Percentiles rank a stretch among this genome's conserved stretches.
phyloP scores from a whole-genome alignment of 2,113 vertebrate species.

The Hystrix brachyura region DNA sequence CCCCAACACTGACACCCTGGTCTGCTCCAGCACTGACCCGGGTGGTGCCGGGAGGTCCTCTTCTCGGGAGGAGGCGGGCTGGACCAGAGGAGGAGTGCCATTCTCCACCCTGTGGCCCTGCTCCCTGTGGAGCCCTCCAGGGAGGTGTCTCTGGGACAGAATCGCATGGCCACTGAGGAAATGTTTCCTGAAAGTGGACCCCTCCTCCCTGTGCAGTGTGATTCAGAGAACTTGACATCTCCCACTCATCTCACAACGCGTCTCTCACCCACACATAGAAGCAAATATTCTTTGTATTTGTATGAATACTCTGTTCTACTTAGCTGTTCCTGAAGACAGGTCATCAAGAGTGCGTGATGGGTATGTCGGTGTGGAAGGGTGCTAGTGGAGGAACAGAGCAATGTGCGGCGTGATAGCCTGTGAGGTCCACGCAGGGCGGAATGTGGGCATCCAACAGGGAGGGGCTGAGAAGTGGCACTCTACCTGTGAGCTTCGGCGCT shows the following conservation, averaged over 20 bases:
- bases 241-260: not conserved
- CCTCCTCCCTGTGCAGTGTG: not conserved
- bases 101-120: not conserved
- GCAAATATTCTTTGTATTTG: conserved; percentile 25
- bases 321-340: conserved; percentile 39
- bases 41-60: not conserved
- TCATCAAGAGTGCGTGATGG: not conserved
- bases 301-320: conserved; percentile 51
- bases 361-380: not conserved
- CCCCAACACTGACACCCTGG: not conserved
- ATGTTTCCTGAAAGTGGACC: not conserved
- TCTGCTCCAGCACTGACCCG: not conserved
- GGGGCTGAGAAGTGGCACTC: not conserved
- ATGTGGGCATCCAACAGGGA: not conserved
- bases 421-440: not conserved
- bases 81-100: not conserved
- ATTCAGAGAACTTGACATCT: not conserved
- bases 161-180: not conserved
- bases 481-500: not conserved
- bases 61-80: not conserved
- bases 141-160: not conserved
- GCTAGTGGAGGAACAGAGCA: not conserved
- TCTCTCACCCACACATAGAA: not conserved
- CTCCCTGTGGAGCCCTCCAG: not conserved
- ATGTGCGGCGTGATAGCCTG: too few relatives aligned